These are phyloP conservation scores for Tetanocera ferruginea DNA, from an alignment of 2,888 invertebrate species.

Conservation along the genomic window DNA sequence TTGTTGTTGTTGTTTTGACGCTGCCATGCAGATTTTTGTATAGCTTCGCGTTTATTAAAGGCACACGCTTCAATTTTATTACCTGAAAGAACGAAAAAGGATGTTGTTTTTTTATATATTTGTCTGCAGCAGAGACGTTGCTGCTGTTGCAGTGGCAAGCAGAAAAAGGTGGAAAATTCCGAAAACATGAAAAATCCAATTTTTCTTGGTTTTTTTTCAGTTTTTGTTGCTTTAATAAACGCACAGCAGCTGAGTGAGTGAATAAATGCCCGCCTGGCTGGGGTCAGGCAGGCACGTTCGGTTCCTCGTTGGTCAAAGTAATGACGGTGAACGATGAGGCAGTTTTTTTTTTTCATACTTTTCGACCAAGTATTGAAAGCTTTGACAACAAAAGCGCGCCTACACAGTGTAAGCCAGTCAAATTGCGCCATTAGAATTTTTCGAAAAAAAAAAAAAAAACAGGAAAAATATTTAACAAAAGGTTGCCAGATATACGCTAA, in stretches of 20 bases:
- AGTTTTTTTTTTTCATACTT: not conserved
- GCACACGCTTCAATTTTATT: conserved; percentile 12
- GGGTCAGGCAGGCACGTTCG: not conserved
- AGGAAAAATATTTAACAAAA: not conserved
- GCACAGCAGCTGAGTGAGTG: not conserved
- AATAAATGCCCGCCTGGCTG: not conserved
- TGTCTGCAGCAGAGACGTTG: not conserved
- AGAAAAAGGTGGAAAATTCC: not conserved
- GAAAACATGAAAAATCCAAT: not conserved
- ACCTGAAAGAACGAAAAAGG: conserved; percentile 8
- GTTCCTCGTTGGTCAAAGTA: not conserved
- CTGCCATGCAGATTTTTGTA: conserved; percentile 9
- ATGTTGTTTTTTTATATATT: not conserved
- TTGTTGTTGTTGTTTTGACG: conserved; percentile 31
- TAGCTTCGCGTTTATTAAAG: not conserved
- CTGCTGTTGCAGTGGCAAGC: no score
- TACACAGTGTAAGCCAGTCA: not conserved
- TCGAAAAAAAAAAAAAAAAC: no score
- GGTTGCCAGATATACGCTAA: not conserved
- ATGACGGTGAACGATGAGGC: not conserved
- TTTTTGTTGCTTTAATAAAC: not conserved
- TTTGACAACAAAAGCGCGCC: not conserved
- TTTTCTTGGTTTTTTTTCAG: not conserved
- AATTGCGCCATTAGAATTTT: not conserved
- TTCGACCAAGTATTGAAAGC: not conserved